A percentile compares a stretch with the other conserved stretches of the same genome.
Conservation (phyloP, 92 coral and sea anemone genomes). For the Chrysogorgia sp. region DNA sequence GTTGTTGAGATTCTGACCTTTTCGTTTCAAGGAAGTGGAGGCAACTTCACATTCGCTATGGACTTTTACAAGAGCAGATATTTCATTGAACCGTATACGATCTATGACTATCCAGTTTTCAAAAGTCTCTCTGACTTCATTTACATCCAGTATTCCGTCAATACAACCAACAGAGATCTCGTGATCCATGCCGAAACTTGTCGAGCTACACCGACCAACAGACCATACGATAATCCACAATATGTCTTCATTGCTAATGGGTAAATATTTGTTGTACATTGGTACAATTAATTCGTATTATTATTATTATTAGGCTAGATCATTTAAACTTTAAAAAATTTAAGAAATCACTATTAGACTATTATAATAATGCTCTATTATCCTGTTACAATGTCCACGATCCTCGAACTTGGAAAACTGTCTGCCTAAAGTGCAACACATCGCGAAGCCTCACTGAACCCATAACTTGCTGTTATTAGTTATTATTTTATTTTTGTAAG, state of each 20-base stretch:
- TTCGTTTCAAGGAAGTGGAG: constrained; percentile 14
- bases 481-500: too few relatives aligned
- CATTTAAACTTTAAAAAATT: too few relatives aligned
- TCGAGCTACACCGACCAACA: constrained; percentile 34
- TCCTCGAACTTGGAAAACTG: too few relatives aligned
- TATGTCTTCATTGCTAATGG: constrained; percentile 32
- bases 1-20: not conserved
- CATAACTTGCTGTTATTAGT: too few relatives aligned
- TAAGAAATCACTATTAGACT: too few relatives aligned
- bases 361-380: too few relatives aligned
- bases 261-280: too few relatives aligned
- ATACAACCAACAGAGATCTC: constrained; percentile 9
- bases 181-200: constrained; percentile 36
- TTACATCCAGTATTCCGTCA: constrained; percentile 29
- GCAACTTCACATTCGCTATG: constrained; percentile 17
- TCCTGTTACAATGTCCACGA: too few relatives aligned
- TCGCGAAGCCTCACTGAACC: too few relatives aligned
- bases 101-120: constrained; percentile 25
- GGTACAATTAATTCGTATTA: too few relatives aligned
- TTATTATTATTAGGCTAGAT: too few relatives aligned
- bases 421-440: too few relatives aligned
- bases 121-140: constrained; percentile 13
- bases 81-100: not conserved
- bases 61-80: constrained; percentile 14
- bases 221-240: constrained; percentile 35